Evolutionary conservation across 2,113 vertebrate species (phyloP).

Genomic region (Chionis minor): DNA sequence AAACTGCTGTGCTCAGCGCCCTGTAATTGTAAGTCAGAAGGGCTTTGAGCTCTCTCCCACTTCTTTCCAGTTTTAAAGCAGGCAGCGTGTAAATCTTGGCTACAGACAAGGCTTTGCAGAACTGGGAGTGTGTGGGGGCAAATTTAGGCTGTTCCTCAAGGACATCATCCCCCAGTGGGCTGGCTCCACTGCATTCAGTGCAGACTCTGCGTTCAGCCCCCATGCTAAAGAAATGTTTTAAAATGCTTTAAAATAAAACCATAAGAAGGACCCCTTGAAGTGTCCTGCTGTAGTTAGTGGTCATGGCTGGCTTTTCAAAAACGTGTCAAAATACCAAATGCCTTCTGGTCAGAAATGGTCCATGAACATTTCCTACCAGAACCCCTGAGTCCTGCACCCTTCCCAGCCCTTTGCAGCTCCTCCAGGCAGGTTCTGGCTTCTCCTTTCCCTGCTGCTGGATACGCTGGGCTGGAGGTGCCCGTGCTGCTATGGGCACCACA

Average conservation of each 20-base stretch:
- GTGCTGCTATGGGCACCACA: not conserved
- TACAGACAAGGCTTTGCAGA: not conserved
- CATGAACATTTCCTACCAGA: not conserved
- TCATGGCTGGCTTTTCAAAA: not conserved
- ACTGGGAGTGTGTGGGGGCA: accelerated
- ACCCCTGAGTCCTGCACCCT: not conserved
- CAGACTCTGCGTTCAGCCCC: not conserved
- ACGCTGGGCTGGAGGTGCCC: not conserved
- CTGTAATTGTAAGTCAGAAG: not conserved
- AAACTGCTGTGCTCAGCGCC: not conserved
- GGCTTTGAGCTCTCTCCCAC: not conserved
- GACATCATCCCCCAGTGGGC: not conserved
- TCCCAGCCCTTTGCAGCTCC: not conserved
- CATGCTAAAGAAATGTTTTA: not conserved
- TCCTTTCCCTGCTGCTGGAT: not conserved
- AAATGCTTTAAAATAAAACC: not conserved
- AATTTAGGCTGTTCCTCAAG: not conserved
- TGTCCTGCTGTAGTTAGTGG: not conserved
- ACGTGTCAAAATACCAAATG: not conserved
- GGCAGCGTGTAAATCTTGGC: not conserved
- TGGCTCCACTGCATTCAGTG: not conserved
- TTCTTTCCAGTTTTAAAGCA: not conserved
- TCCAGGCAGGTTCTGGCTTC: not conserved
- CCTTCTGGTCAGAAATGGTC: not conserved
- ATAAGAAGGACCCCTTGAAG: not conserved